phyloP scores from a whole-genome alignment of 2,113 vertebrate species.

The Rhinogobius similis region DNA sequence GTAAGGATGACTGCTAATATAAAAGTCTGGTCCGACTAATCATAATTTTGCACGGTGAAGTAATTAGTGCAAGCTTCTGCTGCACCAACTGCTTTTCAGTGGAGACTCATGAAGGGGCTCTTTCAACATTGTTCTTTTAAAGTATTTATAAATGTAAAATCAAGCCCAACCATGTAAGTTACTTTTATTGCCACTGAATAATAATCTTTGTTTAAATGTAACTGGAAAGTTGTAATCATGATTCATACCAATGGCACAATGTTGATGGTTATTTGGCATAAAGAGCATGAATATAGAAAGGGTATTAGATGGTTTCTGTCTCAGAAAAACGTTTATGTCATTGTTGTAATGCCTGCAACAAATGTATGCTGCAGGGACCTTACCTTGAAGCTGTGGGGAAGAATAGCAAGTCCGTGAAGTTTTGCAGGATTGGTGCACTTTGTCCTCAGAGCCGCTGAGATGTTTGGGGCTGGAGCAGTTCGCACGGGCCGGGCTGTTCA shows the following conservation, averaged over 20 bases:
- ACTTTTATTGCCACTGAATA: neutral
- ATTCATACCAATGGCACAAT: neutral
- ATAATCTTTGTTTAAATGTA: too few relatives aligned
- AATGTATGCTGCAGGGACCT: neutral
- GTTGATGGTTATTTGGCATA: neutral
- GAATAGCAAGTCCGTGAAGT: conserved; percentile 58
- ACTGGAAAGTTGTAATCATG: too few relatives aligned
- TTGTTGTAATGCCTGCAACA: neutral
- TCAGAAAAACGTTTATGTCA: neutral
- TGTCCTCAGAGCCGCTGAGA: conserved; percentile 61
- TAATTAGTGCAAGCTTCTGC: conserved; percentile 69
- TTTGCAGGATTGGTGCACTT: conserved; percentile 60
- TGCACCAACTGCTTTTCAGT: conserved; percentile 50
- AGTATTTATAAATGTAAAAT: neutral
- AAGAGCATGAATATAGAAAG: neutral
- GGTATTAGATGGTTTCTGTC: neutral
- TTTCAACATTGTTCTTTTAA: neutral
- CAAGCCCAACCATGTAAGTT: neutral
- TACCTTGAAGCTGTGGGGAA: conserved; percentile 68
- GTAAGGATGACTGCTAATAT: conserved; percentile 74
- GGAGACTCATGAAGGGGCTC: conserved; percentile 41
- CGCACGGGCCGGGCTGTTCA: conserved; percentile 63
- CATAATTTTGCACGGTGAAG: conserved; percentile 68
- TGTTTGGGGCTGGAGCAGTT: conserved; percentile 73
- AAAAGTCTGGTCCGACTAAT: conserved; percentile 76